Evolutionary conservation across 2,797 vertebrate species (phyloP), one percentile per base, ranked within the genome.

Genomic region (Anas bernieri): DNA sequence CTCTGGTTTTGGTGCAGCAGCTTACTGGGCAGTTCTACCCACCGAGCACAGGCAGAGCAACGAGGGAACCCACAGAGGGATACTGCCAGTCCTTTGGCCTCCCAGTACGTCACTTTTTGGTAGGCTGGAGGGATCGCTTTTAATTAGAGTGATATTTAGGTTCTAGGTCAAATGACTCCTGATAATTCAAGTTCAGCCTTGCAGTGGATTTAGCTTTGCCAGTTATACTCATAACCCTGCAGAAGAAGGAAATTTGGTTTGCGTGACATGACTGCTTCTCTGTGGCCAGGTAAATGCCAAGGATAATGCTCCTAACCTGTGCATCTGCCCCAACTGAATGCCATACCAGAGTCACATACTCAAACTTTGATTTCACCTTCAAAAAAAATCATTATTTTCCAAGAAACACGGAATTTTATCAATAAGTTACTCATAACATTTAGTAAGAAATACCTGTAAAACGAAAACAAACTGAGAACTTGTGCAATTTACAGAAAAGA

Each of bases 331-430:
- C 6, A 7, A 17, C 1, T 0, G 23, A 43, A 45, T 5, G 4
- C 43, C 58, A 39, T 0, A 2, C 9, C 41, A 48, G 17, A 39
- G 31, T 50, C 17, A 28, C 17, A 2, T 2, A 3, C 0, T 17
- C 22, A 39, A 43, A 12, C 23, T 9, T 15, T 10, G 14, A 78
- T 22, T 66, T 58, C 2, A 5, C 8, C 26, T 41, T n/a, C 30
- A 26, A 62, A 72, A 35, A 37, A 14, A 50, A 50, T 50, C 0
- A 31, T 18, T 7, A 16, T 61, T 59, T 83, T 59, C 30, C 30
- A 79, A 28, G 39, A 68, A 58, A 6, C 15, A 14, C 4, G 2
- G 11, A 5, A 25, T 48, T 64, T 50, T 46, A 66, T 28, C 11
- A 46, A 33, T 11, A 67, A 55, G 11, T 26, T 37, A 43, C 7